Conservation (phyloP, 2,113 vertebrate species). For the Excalfactoria chinensis region DNA sequence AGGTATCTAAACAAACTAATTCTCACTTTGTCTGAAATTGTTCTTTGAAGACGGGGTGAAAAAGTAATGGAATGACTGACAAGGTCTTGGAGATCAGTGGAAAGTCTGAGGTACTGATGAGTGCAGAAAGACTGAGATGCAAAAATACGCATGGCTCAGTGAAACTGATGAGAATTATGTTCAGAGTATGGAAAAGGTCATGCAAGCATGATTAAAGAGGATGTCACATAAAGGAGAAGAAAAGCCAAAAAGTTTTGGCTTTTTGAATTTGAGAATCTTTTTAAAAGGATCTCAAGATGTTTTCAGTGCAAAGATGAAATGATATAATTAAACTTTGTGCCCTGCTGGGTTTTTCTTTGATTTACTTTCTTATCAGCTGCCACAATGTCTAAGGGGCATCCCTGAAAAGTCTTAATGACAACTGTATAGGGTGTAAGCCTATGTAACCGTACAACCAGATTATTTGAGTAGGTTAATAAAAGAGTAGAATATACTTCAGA, state of each 20-base stretch:
- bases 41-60: background rate
- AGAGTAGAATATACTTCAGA: background rate
- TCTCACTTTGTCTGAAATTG: background rate
- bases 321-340: background rate
- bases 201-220: background rate
- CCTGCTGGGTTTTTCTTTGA: background rate
- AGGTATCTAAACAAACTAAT: background rate
- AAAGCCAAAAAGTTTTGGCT: background rate
- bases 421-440: background rate
- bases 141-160: background rate
- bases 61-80: background rate
- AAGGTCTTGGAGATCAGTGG: background rate
- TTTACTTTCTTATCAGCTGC: background rate
- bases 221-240: background rate
- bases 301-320: background rate
- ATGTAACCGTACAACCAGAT: background rate
- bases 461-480: background rate
- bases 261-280: background rate
- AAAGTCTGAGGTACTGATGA: background rate
- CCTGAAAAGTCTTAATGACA: background rate
- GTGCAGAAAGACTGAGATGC: background rate
- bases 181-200: background rate
- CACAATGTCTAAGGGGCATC: background rate
- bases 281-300: background rate
- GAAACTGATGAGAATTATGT: background rate